These are phyloP conservation scores for Agonopterix alstromeriana DNA, from an alignment of 2,888 invertebrate genomes.

Conservation along the genomic window DNA sequence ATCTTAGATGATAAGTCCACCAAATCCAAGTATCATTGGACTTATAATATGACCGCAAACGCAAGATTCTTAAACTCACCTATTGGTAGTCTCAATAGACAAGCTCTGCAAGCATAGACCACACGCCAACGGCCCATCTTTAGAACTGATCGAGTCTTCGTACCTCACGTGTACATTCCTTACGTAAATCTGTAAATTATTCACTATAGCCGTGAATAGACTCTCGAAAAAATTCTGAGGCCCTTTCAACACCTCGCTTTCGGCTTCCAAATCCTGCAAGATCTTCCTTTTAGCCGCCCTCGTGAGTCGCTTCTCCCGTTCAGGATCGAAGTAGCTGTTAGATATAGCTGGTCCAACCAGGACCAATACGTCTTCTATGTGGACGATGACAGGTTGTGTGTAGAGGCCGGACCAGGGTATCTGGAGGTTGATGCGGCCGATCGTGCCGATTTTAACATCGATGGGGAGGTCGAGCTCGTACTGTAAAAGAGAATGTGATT, in stretches of 20 bases:
- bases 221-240: slow-evolving; percentile 83
- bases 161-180: slow-evolving; percentile 88
- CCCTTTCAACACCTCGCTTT: slow-evolving; percentile 76
- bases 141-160: slow-evolving; percentile 83
- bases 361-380: slow-evolving; percentile 86
- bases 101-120: slow-evolving; percentile 87
- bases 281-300: slow-evolving; percentile 84
- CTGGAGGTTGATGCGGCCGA: slow-evolving; percentile 83
- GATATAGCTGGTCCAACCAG: slow-evolving; percentile 85
- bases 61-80: slow-evolving; percentile 51
- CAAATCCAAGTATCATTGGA: no score
- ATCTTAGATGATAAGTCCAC: no score
- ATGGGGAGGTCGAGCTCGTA: slow-evolving; percentile 88
- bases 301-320: slow-evolving; percentile 82
- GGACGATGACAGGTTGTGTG: slow-evolving; percentile 83
- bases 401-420: slow-evolving; percentile 89
- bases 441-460: slow-evolving; percentile 87
- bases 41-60: no score
- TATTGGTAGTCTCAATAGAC: slow-evolving; percentile 88
- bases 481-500: slow-evolving; percentile 61
- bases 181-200: slow-evolving; percentile 87
- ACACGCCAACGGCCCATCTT: slow-evolving; percentile 81
- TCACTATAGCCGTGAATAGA: slow-evolving; percentile 84
- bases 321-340: slow-evolving; percentile 81
- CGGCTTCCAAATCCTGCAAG: slow-evolving; percentile 80